Base-by-base conservation (phyloP, 2,888 invertebrate genomes). In the Euzophera pinguis region DNA sequence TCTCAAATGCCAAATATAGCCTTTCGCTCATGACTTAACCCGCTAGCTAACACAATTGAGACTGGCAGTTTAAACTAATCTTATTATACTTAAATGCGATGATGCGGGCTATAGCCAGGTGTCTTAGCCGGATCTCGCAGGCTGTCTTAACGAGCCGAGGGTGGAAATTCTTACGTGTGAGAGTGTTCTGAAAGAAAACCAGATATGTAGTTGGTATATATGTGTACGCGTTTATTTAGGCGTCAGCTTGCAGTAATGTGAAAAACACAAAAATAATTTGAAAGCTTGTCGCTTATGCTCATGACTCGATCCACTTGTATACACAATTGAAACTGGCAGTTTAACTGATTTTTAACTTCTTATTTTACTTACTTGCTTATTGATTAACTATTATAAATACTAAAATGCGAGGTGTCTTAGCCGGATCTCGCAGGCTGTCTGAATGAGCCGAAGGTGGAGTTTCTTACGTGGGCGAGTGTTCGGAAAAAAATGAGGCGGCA, bases 361-460 rank as follows among this genome's bases (percentile, higher is more conserved):
- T n/a, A n/a, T n/a, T n/a, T n/a, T n/a, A n/a, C n/a, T n/a, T n/a
- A n/a, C n/a, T n/a, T n/a, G n/a, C n/a, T n/a, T n/a, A n/a, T n/a
- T n/a, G n/a, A n/a, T n/a, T n/a, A 50, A 41, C 49, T 50, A 50
- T 41, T 50, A 39, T 50, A 41, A 50, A 50, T 8, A 50, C 38
- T 39, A 35, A 29, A 50, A 39, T 48, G 38, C 48, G 48, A 45
- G 45, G 45, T 45, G 32, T 45, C 45, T 45, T 45, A 43, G 32
- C 32, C 1, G 43, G 43, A 12, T 13, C 6, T 27, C 27, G 17
- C 32, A 22, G 22, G n/a, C 42, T 7, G 17, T 4, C 45, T 32
- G 32, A 32, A 45, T 6, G 45, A 45, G 13, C 29, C 17, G 8
- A 8, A 1, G 32, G 45, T 13, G 14, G 32, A 14, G 7, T 6